Base-by-base conservation (phyloP, 2,113 vertebrate species). In the Calonectris borealis region DNA sequence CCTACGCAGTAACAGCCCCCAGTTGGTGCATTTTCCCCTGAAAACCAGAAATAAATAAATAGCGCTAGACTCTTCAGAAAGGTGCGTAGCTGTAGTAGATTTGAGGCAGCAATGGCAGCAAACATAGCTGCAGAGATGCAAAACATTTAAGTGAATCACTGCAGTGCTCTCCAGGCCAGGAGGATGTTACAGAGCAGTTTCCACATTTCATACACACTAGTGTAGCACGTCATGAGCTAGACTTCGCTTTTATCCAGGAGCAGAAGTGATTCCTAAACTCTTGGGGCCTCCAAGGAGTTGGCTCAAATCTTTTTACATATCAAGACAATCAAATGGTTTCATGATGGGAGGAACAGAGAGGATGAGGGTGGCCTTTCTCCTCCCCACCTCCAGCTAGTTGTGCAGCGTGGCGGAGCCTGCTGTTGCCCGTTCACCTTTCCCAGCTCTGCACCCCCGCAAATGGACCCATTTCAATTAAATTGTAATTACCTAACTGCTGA, bases 41-140 rank as follows among this genome's bases (percentile, higher is more conserved):
- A 76, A 94, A 92, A 76, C 8, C 55, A 75, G 44, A 89, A 93
- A 54, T 32, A 75, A 86, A 78, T 66, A 65, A 86, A 81, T 25
- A 72, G 32, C 2, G 7, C 21, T 49, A 85, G 40, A 42, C 25
- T 71, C 31, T 75, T 71, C 66, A 64, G 22, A 64, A 86, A 83
- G 44, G 32, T 64, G 31, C 4, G 4, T 48, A 48, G 48, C 69
- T 81, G 7, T 8, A 70, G 17, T 4, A 40, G 70, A 75, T 80
- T 73, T 62, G 69, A 81, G 51, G 75, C 91, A 96, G 82, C 64
- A 84, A 54, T 71, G 46, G 21, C 60, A 73, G 84, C 82, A 96
- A 96, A 86, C 69, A 32, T 34, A 90, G 66, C 66, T 58, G 49
- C 83, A 76, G 54, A 77, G 40, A 89, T 61, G 81, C 19, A 96